A percentile compares a stretch with the other conserved stretches of the same genome.
These are phyloP conservation scores for Amniataba percoides DNA, from an alignment of 2,797 vertebrate species.

Conservation along the genomic window DNA sequence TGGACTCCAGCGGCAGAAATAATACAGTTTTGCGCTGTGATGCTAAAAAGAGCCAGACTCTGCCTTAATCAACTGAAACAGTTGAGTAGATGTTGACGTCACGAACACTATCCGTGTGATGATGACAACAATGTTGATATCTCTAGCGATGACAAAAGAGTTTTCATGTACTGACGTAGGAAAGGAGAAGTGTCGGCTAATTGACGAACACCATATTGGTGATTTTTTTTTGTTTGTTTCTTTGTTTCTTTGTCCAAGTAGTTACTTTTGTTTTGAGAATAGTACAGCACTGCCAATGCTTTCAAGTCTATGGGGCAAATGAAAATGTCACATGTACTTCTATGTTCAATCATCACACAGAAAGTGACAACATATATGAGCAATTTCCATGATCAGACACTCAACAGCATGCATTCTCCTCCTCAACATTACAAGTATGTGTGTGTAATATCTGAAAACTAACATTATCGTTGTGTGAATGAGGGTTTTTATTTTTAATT, in stretches of 20 bases:
- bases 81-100: slow-evolving; percentile 43
- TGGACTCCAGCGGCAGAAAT: slow-evolving; percentile 42
- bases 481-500: slow-evolving; percentile 66
- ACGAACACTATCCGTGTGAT: slow-evolving; percentile 24
- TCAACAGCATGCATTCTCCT: slow-evolving; percentile 70
- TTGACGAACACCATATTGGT: slow-evolving; percentile 82
- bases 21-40: slow-evolving; percentile 43
- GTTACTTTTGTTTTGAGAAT: slow-evolving; percentile 56
- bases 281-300: slow-evolving; percentile 63
- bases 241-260: slow-evolving; percentile 29
- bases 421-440: slow-evolving; percentile 63
- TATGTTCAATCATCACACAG: slow-evolving; percentile 39
- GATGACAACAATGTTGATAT: slow-evolving; percentile 44
- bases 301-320: slow-evolving; percentile 48
- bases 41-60: slow-evolving; percentile 55
- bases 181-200: slow-evolving; percentile 58
- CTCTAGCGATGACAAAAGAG: slow-evolving; percentile 36
- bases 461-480: slow-evolving; percentile 72
- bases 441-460: slow-evolving; percentile 67
- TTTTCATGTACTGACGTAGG: slow-evolving; percentile 55
- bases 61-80: slow-evolving; percentile 57
- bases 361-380: slow-evolving; percentile 34
- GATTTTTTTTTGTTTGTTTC: slow-evolving; percentile 54
- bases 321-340: slow-evolving; percentile 47
- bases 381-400: slow-evolving; percentile 44